Evolutionary conservation across 1,140 invertebrate genomes (phyloP), one percentile per base, ranked within the genome.

Genomic region (Phenacoccus solenopsis): DNA sequence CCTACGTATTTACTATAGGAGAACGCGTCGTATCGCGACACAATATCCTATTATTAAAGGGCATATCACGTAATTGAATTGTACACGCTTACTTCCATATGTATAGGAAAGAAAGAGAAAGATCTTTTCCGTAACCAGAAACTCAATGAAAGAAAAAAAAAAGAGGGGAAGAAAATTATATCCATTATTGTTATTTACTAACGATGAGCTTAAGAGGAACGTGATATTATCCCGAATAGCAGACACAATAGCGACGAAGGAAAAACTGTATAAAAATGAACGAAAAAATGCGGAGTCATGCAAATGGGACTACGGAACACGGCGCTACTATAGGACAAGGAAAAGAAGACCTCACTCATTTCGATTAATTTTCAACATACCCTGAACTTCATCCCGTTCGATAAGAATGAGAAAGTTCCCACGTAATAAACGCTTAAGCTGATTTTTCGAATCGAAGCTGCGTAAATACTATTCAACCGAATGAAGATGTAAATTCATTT

Each of bases 131-230:
- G n/a, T n/a, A n/a, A n/a, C n/a, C n/a, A n/a, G n/a, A n/a, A n/a
- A n/a, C n/a, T n/a, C n/a, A n/a, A n/a, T n/a, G n/a, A n/a, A n/a
- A n/a, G 59, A 64, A 24, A 24, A 64, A 13, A 24, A 3, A 22
- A 22, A 3, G 25, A 64, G 16, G 59, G 12, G 59, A 64, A 64
- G 59, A 64, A 64, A 64, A 24, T 64, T 59, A 59, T 59, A 64
- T 64, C 59, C 59, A 64, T 64, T 64, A 64, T 64, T 64, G 59
- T 64, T 64, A 64, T 64, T 64, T 64, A 64, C 59, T 64, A 64
- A 64, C 59, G 59, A 64, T 25, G 59, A 64, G 59, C 59, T 64
- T 64, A 64, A 64, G 59, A 64, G 59, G 59, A 64, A 64, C 59
- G 59, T 64, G 59, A 64, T 64, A 64, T 64, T 25, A 64, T 64